Base-by-base conservation (phyloP, 2,113 vertebrate genomes). In the Lepisosteus oculatus region DNA sequence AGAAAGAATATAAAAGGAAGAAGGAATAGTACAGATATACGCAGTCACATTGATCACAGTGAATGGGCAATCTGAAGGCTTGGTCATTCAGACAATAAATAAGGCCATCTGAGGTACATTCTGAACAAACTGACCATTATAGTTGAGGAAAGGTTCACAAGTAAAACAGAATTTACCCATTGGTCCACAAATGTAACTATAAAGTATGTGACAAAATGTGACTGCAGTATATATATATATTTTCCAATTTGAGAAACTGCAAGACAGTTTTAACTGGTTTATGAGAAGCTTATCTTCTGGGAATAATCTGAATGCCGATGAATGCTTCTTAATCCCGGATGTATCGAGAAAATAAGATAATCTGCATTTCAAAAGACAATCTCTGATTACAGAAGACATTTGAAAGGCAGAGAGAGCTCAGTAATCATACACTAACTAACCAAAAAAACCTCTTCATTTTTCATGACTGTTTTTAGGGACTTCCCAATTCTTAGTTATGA, bases 341-440 rank as follows among this genome's bases (percentile, higher is more conserved):
- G 55, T 65, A 68, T 61, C 66, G 45, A 42, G 12, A 41, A 74
- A 71, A 72, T 54, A 56, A 65, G 61, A 72, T 70, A 67, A 77
- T 76, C 67, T 76, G 74, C 77, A 76, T 68, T 77, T 78, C 54
- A 73, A 81, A 82, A 69, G 72, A 73, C 15, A n/a, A 69, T 67
- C 72, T 70, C 75, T 80, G 74, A 80, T 78, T 61, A 79, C 61
- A 7, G 29, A 61, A 72, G 57, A 63, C 55, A 63, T 61, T 12
- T 42, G 61, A 44, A 9, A 17, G 13, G 67, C n/a, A 55, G 56
- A 64, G 55, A 59, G 2, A 17, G 64, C 57, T 43, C 65, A 43
- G 15, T 3, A 41, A 69, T 65, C n/a, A 43, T 12, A 59, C 29
- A 42, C 17, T 29, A 29, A 29, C 29, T 29, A 29, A 29, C 29